These are phyloP conservation scores for Hymenopus coronatus DNA, from an alignment of 2,888 invertebrate species.

Conservation along the genomic window DNA sequence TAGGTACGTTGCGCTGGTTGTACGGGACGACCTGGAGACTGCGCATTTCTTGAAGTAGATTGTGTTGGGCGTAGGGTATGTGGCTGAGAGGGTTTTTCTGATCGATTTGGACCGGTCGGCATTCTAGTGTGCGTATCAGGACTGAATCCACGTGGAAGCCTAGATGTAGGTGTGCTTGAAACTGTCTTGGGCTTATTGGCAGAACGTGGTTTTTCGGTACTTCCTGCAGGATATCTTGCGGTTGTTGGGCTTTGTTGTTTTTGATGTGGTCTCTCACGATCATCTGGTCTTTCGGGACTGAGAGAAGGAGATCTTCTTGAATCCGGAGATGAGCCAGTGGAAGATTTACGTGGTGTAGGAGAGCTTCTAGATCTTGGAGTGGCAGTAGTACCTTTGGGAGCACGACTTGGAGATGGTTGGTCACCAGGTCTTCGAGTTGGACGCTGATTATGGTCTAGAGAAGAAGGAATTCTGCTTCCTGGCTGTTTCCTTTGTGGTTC, in stretches of 20 bases:
- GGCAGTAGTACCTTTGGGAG: background rate
- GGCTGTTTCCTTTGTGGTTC: background rate
- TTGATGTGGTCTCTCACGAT: background rate
- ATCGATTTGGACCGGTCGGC: background rate
- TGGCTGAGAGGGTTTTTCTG: background rate
- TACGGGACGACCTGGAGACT: background rate
- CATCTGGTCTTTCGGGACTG: constrained; percentile 19
- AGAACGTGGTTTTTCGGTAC: background rate
- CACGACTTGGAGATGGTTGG: background rate
- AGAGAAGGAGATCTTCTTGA: constrained; percentile 8
- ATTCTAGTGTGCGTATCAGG: background rate
- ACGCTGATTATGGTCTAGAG: background rate
- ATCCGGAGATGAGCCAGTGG: background rate
- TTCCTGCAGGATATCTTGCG: background rate
- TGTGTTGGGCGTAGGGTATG: background rate
- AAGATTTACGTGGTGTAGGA: background rate
- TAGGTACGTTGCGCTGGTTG: background rate
- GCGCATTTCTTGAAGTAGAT: background rate
- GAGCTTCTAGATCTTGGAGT: constrained; percentile 1
- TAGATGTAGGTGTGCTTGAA: background rate
- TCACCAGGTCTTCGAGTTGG: background rate
- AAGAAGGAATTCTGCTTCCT: background rate
- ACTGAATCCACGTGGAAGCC: background rate
- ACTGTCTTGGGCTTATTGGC: background rate
- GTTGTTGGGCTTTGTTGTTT: background rate